These are phyloP conservation scores for Nesogale talazaci DNA, from an alignment of 2,113 vertebrate species.

Conservation along the genomic window DNA sequence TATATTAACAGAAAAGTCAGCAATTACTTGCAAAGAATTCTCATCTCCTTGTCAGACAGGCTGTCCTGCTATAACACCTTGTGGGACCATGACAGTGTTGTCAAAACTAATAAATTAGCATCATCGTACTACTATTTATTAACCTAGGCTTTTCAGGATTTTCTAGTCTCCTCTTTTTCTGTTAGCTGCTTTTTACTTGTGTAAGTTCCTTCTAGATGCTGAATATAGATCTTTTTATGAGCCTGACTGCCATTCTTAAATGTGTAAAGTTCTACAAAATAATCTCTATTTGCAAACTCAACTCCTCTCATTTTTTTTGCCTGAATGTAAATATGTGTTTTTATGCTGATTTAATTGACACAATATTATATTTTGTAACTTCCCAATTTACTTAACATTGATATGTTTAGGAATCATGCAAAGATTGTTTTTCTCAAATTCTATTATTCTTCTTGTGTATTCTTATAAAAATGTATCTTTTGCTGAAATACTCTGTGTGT, in stretches of 20 bases:
- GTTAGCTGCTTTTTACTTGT: conserved; percentile 8
- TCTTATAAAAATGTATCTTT: conserved; percentile 1
- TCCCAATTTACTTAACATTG: neutral
- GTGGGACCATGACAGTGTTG: neutral
- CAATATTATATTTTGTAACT: neutral
- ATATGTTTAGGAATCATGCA: neutral
- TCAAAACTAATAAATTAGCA: neutral
- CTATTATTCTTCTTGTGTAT: neutral
- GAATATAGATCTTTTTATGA: neutral
- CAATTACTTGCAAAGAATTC: neutral
- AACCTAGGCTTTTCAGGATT: neutral
- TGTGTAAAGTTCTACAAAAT: neutral
- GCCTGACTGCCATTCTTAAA: conserved; percentile 11
- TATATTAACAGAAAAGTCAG: neutral
- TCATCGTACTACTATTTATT: neutral
- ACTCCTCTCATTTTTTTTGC: neutral
- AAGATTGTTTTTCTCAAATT: neutral
- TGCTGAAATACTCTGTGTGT: neutral
- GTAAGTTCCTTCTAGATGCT: neutral
- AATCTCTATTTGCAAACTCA: conserved; percentile 5
- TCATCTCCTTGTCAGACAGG: neutral
- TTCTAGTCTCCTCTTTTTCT: neutral
- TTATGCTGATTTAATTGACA: neutral
- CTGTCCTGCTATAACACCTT: neutral
- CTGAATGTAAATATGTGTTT: too few relatives aligned